These are phyloP conservation scores for Rhabdornis inornatus DNA, from an alignment of 2,113 vertebrate genomes.

Conservation along the genomic window DNA sequence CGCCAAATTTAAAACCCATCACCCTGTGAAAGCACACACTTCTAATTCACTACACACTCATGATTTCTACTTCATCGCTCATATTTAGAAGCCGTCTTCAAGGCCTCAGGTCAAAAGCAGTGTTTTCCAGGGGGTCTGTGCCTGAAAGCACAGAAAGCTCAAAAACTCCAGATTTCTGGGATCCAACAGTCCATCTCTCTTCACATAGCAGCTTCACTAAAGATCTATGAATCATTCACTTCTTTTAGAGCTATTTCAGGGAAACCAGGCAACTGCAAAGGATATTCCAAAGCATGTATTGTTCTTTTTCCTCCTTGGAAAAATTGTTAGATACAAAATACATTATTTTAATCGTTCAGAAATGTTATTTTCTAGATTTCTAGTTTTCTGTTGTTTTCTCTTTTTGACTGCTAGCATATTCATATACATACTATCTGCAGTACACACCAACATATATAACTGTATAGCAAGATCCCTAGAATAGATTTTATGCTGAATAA, in stretches of 20 bases:
- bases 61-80: no score
- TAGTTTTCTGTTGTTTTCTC: background rate
- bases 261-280: background rate
- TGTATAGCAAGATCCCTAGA: background rate
- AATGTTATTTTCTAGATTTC: background rate
- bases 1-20: no score
- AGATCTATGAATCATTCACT: background rate
- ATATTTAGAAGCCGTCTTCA: no score
- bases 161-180: no score
- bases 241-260: background rate
- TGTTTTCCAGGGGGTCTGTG: no score
- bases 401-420: background rate
- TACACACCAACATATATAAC: background rate
- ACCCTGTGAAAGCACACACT: no score
- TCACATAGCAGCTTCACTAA: background rate
- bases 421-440: background rate
- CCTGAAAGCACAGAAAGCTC: no score
- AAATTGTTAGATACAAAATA: background rate
- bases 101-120: no score
- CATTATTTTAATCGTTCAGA: fast-evolving
- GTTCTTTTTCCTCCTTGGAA: background rate
- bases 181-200: background rate
- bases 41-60: no score
- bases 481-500: background rate
- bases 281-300: background rate